These are phyloP conservation scores for Alectoris magna DNA, from an alignment of 2,797 vertebrate species.

Conservation along the genomic window DNA sequence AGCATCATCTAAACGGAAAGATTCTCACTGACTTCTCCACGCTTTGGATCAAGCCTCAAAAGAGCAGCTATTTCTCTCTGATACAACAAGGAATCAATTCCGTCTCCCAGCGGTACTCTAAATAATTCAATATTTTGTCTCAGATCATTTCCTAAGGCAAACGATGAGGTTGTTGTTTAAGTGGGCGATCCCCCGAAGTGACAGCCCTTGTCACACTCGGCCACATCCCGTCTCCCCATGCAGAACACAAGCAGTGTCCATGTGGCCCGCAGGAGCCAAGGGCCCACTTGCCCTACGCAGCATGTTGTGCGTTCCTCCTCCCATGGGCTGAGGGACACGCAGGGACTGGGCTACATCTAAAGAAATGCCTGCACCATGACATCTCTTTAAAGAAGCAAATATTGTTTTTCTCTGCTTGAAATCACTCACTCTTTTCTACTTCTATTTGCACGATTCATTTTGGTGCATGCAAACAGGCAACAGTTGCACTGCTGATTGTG, in stretches of 20 bases:
- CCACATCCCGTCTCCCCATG: not conserved
- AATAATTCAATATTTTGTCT: conserved; percentile 75
- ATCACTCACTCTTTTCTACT: not conserved
- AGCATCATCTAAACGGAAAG: conserved; percentile 57
- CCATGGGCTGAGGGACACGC: not conserved
- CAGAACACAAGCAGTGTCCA: not conserved
- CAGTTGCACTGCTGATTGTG: not conserved
- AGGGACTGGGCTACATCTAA: not conserved
- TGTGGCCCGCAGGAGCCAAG: rapidly evolving
- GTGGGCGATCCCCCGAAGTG: conserved; percentile 51
- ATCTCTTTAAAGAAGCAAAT: not conserved
- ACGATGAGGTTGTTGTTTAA: conserved; percentile 69
- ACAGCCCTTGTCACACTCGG: conserved; percentile 47
- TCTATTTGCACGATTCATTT: not conserved
- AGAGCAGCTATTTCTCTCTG: conserved; percentile 69
- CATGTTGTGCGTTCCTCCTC: not conserved
- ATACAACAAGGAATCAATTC: conserved; percentile 70
- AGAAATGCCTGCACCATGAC: rapidly evolving
- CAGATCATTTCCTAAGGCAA: conserved; percentile 71
- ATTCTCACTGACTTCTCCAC: conserved; percentile 59
- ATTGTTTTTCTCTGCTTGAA: not conserved
- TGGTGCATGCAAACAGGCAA: not conserved
- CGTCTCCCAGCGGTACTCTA: conserved; percentile 61
- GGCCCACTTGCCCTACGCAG: rapidly evolving
- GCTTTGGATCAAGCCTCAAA: conserved; percentile 67